Conservation (phyloP, 1,140 invertebrate genomes). For the Lamellibrachia luymesi region DNA sequence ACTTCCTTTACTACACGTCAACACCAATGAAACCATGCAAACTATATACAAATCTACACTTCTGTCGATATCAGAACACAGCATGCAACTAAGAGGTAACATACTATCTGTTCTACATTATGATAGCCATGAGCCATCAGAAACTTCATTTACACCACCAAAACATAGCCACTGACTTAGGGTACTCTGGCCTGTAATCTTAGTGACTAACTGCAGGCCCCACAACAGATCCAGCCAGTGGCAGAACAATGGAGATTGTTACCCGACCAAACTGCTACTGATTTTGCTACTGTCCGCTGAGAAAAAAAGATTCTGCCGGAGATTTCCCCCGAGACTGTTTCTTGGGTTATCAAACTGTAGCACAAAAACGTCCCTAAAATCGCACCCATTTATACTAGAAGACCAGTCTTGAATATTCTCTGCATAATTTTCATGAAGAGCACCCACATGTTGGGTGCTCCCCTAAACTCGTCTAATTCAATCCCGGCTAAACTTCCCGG, state of each 20-base stretch:
- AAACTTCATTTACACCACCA: not conserved
- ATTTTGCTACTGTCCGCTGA: not conserved
- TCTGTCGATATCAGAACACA: not conserved
- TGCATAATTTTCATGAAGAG: too few species aligned
- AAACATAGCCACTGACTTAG: not conserved
- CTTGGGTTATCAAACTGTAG: not conserved
- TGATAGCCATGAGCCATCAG: not conserved
- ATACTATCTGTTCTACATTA: not conserved
- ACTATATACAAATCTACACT: not conserved
- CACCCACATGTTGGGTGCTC: too few species aligned
- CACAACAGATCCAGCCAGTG: not conserved
- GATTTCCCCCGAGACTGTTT: not conserved
- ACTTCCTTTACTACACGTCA: not conserved
- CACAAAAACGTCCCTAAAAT: not conserved
- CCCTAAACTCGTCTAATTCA: too few species aligned
- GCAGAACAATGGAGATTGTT: too few species aligned
- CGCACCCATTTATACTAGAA: not conserved
- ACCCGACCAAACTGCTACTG: too few species aligned
- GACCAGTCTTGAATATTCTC: not conserved
- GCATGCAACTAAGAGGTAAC: not conserved
- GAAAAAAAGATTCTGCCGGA: not conserved
- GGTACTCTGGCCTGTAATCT: too few species aligned
- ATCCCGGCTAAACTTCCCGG: not conserved
- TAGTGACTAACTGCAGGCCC: too few species aligned
- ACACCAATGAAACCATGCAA: not conserved